phyloP scores from a whole-genome alignment of 1,140 invertebrate genomes.

The Varroa destructor region DNA sequence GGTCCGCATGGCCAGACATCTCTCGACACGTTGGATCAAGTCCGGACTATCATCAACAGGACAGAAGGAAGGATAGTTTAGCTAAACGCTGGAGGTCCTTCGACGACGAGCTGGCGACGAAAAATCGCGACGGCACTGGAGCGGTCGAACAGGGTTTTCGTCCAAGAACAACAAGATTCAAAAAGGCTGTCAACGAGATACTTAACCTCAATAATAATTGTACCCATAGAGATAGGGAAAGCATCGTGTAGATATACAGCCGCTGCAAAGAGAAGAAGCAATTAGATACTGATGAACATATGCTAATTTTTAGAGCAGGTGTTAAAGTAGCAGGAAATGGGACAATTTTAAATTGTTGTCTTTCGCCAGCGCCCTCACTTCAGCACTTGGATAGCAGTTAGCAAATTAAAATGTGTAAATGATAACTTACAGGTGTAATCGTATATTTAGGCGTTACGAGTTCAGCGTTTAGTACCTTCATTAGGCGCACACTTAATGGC shows the following conservation, averaged over 20 bases:
- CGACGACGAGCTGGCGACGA: slow-evolving; percentile 1
- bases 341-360: too few species aligned
- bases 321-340: too few species aligned
- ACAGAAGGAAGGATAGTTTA: neutral
- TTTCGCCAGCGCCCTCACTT: too few species aligned
- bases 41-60: neutral
- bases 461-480: too few species aligned
- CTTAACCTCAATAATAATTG: slow-evolving; percentile 24
- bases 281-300: too few species aligned
- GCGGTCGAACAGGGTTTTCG: neutral
- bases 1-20: neutral
- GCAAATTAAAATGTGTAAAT: too few species aligned
- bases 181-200: slow-evolving; percentile 6
- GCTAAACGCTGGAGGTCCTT: slow-evolving; percentile 4
- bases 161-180: neutral
- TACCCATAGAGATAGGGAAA: slow-evolving; percentile 13
- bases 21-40: neutral
- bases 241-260: neutral
- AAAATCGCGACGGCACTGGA: neutral
- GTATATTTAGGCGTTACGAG: too few species aligned
- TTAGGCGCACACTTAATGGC: too few species aligned
- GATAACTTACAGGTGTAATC: too few species aligned
- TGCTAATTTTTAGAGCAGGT: too few species aligned
- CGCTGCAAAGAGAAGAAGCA: too few species aligned
- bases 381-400: too few species aligned